Conservation (phyloP, 1,140 invertebrate species). For the Ceratina australensis region DNA sequence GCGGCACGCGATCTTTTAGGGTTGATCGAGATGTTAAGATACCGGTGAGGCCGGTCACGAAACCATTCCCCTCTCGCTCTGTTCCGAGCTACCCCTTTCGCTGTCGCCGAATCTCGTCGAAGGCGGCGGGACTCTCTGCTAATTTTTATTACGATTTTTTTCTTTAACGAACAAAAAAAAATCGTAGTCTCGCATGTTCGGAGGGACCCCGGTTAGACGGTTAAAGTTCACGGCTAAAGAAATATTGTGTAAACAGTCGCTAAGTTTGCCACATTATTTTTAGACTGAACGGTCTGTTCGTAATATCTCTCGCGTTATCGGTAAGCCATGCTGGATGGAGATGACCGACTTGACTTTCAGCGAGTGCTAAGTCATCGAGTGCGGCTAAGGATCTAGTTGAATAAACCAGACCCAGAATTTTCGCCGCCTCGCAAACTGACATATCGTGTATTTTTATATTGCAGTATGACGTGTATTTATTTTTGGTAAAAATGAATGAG, state of each 20-base stretch:
- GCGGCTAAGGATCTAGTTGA: too few species aligned
- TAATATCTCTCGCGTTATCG: too few species aligned
- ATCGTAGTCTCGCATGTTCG: neutral
- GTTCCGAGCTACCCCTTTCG: neutral
- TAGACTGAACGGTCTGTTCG: neutral
- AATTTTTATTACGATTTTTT: neutral
- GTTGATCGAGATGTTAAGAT: constrained; percentile 73
- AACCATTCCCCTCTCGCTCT: constrained; percentile 59
- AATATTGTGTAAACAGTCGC: too few species aligned
- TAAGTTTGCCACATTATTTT: neutral
- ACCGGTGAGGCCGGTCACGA: constrained; percentile 72
- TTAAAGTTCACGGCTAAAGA: neutral
- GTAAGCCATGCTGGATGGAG: neutral
- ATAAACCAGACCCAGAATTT: too few species aligned
- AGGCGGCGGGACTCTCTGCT: neutral
- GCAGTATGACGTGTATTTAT: too few species aligned
- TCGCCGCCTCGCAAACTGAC: too few species aligned
- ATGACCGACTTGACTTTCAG: neutral
- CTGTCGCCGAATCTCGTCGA: neutral
- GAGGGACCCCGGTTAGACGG: neutral
- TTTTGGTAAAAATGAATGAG: too few species aligned
- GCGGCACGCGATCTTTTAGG: constrained; percentile 74
- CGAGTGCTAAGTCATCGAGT: too few species aligned
- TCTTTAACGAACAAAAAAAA: neutral
- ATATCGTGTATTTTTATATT: too few species aligned